Evolutionary conservation across 2,113 vertebrate genomes (phyloP).

Genomic region (Seriola rivoliana): DNA sequence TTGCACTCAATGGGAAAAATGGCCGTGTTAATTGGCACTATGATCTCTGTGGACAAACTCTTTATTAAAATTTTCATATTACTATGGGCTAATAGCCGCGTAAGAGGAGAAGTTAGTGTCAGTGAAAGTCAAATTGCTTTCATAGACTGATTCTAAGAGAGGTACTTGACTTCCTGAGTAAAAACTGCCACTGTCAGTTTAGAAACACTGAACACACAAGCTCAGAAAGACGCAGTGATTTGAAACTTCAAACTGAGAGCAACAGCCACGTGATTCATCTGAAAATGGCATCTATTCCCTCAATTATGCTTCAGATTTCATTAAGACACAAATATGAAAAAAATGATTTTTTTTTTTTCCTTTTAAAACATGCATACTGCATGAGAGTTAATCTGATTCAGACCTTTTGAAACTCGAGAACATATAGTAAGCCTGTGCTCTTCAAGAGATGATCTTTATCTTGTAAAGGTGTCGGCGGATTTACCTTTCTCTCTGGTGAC

Average conservation of each 20-base stretch:
- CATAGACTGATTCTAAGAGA: constrained; percentile 32
- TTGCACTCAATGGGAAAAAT: constrained; percentile 65
- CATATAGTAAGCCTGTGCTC: background rate
- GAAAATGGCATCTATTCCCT: background rate
- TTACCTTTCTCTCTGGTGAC: constrained; percentile 85
- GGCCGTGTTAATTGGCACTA: constrained; percentile 55
- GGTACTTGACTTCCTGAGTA: constrained; percentile 25
- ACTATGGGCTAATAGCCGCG: constrained; percentile 32
- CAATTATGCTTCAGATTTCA: background rate
- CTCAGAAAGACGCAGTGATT: background rate
- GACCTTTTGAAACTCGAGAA: background rate
- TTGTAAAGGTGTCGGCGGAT: background rate
- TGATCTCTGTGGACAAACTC: constrained; percentile 56
- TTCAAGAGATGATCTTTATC: background rate
- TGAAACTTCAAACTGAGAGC: constrained; percentile 4
- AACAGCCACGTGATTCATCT: background rate
- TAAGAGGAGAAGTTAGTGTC: constrained; percentile 26
- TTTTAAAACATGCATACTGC: background rate
- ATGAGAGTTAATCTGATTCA: background rate
- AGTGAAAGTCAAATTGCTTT: constrained; percentile 39
- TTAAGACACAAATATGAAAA: too few species aligned
- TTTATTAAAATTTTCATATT: constrained; percentile 36
- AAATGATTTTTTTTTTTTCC: background rate
- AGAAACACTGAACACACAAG: constrained; percentile 2
- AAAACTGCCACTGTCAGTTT: constrained; percentile 13